These are phyloP conservation scores for Gisinianus flammeolus DNA, from an alignment of 2,888 invertebrate genomes.

Conservation along the genomic window DNA sequence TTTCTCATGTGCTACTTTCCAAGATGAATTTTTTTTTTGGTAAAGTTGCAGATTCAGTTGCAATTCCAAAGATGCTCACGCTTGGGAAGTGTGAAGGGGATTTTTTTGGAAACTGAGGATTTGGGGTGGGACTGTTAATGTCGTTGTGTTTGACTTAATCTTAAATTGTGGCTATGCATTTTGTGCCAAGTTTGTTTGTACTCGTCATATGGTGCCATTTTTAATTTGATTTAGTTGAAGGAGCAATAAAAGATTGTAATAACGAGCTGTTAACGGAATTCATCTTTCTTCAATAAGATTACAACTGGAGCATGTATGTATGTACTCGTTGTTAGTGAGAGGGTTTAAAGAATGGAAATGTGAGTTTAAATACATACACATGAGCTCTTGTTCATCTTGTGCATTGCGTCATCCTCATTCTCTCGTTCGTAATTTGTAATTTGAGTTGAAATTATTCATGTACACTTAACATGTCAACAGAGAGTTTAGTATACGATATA, in stretches of 20 bases:
- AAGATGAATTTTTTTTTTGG: no score
- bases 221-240: no score
- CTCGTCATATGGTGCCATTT: no score
- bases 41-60: no score
- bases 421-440: neutral
- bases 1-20: neutral
- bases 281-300: neutral
- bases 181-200: no score
- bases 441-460: neutral
- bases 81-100: no score
- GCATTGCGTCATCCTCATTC: neutral
- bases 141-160: neutral
- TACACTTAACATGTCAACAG: neutral
- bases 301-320: neutral
- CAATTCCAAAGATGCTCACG: no score
- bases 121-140: neutral
- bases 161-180: neutral
- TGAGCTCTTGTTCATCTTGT: neutral
- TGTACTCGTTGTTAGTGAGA: no score
- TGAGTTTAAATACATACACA: no score
- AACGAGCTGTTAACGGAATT: neutral
- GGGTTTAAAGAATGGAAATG: no score
- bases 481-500: no score
- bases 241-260: neutral
- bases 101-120: no score